Evolutionary conservation across 2,113 vertebrate genomes (phyloP).

Genomic region (Cyanoramphus novaezelandiae): DNA sequence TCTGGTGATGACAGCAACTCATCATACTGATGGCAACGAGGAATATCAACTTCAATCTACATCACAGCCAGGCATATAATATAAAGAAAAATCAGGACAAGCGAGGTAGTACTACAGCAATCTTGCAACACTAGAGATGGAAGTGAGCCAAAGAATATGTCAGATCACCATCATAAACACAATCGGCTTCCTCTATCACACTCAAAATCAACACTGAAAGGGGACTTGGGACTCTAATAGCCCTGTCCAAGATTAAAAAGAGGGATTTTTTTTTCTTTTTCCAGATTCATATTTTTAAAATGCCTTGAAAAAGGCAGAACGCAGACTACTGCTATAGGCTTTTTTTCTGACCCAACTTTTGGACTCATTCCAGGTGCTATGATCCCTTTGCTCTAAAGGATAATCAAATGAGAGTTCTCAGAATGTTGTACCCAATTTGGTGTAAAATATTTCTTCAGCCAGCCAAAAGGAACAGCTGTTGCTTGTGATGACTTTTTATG

Average conservation of each 20-base stretch:
- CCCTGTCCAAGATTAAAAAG: neutral
- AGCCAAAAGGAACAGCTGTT: neutral
- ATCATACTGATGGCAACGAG: constrained; percentile 97
- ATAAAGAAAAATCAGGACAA: neutral
- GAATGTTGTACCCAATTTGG: neutral
- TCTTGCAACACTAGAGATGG: neutral
- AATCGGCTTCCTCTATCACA: neutral
- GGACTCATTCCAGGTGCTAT: neutral
- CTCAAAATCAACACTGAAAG: neutral
- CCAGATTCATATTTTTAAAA: neutral
- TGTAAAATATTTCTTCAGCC: neutral
- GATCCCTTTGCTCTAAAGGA: neutral
- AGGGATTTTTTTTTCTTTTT: neutral
- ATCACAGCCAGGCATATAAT: neutral
- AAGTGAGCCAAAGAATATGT: neutral
- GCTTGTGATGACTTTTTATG: neutral
- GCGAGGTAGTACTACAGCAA: neutral
- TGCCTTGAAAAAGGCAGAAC: neutral
- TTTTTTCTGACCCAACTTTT: neutral
- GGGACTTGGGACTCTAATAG: neutral
- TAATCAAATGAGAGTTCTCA: neutral
- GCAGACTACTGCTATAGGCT: accelerated
- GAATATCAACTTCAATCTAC: constrained; percentile 99
- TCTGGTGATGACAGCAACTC: constrained; percentile 94
- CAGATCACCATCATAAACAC: neutral